These are phyloP conservation scores for Micrastur ruficollis DNA, from an alignment of 2,797 vertebrate genomes.

Conservation along the genomic window DNA sequence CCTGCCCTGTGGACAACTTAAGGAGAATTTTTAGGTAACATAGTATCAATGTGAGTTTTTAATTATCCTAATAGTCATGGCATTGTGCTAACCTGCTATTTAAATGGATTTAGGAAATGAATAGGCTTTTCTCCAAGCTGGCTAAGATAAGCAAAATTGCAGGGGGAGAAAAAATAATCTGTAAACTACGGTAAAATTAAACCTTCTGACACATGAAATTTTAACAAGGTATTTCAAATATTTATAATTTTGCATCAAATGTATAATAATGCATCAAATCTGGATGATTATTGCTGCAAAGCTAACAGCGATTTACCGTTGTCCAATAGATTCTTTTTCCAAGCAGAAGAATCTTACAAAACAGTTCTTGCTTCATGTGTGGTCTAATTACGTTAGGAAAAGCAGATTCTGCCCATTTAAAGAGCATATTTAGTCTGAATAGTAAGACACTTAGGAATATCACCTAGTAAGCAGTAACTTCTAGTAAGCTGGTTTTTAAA, in stretches of 20 bases:
- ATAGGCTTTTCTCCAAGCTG: neutral
- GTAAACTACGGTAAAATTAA: neutral
- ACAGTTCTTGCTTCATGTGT: neutral
- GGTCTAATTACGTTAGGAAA: neutral
- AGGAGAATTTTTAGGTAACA: neutral
- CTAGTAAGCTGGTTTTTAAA: neutral
- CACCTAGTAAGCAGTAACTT: neutral
- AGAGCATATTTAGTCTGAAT: neutral
- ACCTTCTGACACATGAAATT: neutral
- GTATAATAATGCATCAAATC: neutral
- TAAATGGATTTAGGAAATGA: neutral
- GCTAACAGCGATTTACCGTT: neutral
- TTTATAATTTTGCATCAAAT: neutral
- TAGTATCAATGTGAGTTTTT: neutral
- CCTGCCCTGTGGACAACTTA: neutral
- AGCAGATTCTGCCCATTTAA: neutral
- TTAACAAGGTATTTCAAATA: neutral
- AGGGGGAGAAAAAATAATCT: neutral
- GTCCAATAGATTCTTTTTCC: neutral
- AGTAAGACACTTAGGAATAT: neutral
- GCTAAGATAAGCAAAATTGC: neutral
- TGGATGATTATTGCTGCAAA: neutral
- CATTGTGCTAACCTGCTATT: neutral
- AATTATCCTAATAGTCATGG: neutral
- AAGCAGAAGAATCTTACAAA: neutral